A percentile compares a stretch with the other conserved stretches of the same genome.
These are phyloP conservation scores for Cyclura pinguis DNA, from an alignment of 2,797 vertebrate genomes.

Conservation along the genomic window DNA sequence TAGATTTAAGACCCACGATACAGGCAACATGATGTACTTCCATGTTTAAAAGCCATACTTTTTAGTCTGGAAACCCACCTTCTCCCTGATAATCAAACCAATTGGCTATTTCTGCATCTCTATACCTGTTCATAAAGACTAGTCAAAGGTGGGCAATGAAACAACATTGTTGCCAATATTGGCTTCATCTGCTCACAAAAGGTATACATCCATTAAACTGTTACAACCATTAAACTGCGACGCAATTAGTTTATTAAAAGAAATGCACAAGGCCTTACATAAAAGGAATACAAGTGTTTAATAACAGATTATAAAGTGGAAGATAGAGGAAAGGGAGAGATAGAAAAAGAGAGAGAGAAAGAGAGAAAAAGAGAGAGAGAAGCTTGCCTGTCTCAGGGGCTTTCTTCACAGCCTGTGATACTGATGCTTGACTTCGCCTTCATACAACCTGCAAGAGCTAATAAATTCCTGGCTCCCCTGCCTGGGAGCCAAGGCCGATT, in stretches of 20 bases:
- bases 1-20: too few relatives aligned
- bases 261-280: constrained; percentile 83
- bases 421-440: constrained; percentile 83
- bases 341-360: constrained; percentile 63
- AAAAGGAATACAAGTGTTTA: constrained; percentile 87
- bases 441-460: constrained; percentile 87
- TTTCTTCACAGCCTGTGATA: constrained; percentile 80
- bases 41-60: not conserved
- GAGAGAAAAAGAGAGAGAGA: constrained; percentile 59
- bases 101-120: not conserved
- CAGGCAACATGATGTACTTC: not conserved
- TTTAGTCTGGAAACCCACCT: not conserved
- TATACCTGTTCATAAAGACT: constrained; percentile 44
- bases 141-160: constrained; percentile 61
- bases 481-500: constrained; percentile 94
- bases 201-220: constrained; percentile 82
- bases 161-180: constrained; percentile 67
- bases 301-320: constrained; percentile 82
- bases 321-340: constrained; percentile 70
- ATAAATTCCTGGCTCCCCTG: constrained; percentile 89
- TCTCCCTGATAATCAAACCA: constrained; percentile 22
- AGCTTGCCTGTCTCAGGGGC: constrained; percentile 82
- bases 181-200: constrained; percentile 52
- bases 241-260: constrained; percentile 86
- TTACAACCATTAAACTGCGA: constrained; percentile 82